Evolutionary conservation across 2,888 invertebrate genomes (phyloP), one percentile per base, ranked within the genome.

Genomic region (Archips crataeganus): DNA sequence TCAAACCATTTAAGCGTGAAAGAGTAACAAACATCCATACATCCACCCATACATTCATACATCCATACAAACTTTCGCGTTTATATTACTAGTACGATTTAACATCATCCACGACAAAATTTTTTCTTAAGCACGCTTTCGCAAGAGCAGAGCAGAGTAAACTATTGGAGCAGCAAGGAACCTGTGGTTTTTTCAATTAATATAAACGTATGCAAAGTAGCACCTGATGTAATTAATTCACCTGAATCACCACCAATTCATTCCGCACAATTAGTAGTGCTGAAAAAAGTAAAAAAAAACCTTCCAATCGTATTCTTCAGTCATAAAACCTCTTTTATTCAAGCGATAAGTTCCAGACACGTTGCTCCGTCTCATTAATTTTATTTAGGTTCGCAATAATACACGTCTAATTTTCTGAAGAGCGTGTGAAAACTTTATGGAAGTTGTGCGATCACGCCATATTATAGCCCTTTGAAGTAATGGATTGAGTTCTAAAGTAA

Each of bases 391-490:
- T 36, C n/a, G 32, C 36, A 15, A 69, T 49, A 49, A 62, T 62
- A 71, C 65, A 39, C 60, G 49, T 71, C 42, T 60, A 42, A 65
- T 57, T 49, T 39, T 51, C 39, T 49, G 32, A 51, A 65, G 36
- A 61, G 59, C 64, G 13, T 23, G 8, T 42, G 42, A 54, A 39
- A 65, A 71, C 59, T 71, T 71, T n/a, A 32, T 15, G 39, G 34
- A 71, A 71, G 59, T 71, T 60, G 42, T 54, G 60, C 39, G 59
- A 71, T 51, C 60, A 49, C 42, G 42, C 54, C 66, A 66, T 45
- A 66, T 66, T 45, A 66, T 66, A 65, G 59, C 49, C 23, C 65
- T 65, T 65, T 65, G 64, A 61, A 36, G 60, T 61, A 66, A 66
- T 36, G 42, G 60, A 45, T 39, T 51, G 42, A 61, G 71, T 60